These are phyloP conservation scores for Tamandua tetradactyla DNA, from an alignment of 2,797 vertebrate species.

Conservation along the genomic window DNA sequence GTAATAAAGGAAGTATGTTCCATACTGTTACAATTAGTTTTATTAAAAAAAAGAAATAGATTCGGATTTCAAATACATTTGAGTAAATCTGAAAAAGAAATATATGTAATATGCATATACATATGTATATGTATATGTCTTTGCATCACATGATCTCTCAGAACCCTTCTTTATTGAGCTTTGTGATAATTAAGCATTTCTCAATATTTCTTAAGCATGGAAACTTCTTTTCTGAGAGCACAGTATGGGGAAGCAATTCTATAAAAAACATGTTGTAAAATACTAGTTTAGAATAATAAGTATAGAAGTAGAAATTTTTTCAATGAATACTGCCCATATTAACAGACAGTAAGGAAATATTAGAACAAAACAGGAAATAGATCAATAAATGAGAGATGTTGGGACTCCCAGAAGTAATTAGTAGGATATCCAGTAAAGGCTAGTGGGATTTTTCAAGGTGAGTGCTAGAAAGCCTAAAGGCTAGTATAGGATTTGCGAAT, in stretches of 20 bases:
- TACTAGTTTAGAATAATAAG: not conserved
- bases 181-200: not conserved
- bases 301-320: not conserved
- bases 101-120: too few relatives aligned
- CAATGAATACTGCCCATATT: not conserved
- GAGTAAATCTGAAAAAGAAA: not conserved
- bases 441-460: not conserved
- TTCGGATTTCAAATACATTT: not conserved
- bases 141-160: not conserved
- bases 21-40: not conserved
- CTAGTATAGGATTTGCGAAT: not conserved
- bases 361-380: not conserved
- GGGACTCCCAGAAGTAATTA: not conserved
- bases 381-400: not conserved
- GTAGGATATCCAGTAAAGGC: not conserved
- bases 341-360: not conserved
- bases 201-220: not conserved
- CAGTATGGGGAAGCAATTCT: not conserved
- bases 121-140: not conserved
- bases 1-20: too few relatives aligned
- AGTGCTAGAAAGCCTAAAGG: not conserved
- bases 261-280: not conserved
- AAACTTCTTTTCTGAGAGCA: not conserved
- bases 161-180: not conserved
- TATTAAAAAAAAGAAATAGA: not conserved